Conservation (phyloP, 2,888 invertebrate species). For the Actias luna region DNA sequence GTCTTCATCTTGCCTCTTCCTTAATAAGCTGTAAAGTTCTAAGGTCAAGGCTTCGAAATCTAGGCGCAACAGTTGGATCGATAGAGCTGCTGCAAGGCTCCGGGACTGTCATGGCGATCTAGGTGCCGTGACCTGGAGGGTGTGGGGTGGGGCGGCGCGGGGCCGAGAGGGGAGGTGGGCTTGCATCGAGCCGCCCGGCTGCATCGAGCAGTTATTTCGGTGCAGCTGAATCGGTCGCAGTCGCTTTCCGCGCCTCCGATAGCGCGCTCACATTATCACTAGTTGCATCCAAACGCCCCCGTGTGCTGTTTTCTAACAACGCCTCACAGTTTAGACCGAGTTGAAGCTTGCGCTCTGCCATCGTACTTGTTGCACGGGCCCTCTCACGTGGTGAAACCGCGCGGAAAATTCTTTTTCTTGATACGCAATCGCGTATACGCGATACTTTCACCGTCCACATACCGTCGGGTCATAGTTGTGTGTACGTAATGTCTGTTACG, state of each 20-base stretch:
- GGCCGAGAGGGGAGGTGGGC: constrained; percentile 37
- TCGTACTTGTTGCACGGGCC: constrained; percentile 63
- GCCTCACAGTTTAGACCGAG: constrained; percentile 23
- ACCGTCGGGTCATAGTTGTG: constrained; percentile 59
- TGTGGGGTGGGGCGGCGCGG: constrained; percentile 29
- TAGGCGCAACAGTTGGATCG: constrained; percentile 75
- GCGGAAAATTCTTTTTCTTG: constrained; percentile 77
- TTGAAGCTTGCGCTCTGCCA: constrained; percentile 29
- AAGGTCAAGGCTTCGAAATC: constrained; percentile 55
- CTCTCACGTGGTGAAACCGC: constrained; percentile 74
- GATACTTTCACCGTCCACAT: constrained; percentile 78
- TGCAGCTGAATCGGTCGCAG: constrained; percentile 71
- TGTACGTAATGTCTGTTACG: constrained; percentile 49
- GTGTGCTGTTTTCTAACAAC: constrained; percentile 38
- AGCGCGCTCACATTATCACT: constrained; percentile 59
- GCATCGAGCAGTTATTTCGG: constrained; percentile 79
- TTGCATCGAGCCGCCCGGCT: constrained; percentile 76
- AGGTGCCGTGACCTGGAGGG: constrained; percentile 73
- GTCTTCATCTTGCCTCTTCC: not conserved
- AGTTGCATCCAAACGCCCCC: constrained; percentile 48
- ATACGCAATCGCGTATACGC: constrained; percentile 63
- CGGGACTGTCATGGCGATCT: constrained; percentile 56
- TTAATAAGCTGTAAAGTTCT: constrained; percentile 22
- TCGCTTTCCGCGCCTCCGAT: constrained; percentile 67
- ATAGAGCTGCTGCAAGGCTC: constrained; percentile 53